These are phyloP conservation scores for Temnothorax curvispinosus DNA, from an alignment of 1,140 invertebrate genomes.

Conservation along the genomic window DNA sequence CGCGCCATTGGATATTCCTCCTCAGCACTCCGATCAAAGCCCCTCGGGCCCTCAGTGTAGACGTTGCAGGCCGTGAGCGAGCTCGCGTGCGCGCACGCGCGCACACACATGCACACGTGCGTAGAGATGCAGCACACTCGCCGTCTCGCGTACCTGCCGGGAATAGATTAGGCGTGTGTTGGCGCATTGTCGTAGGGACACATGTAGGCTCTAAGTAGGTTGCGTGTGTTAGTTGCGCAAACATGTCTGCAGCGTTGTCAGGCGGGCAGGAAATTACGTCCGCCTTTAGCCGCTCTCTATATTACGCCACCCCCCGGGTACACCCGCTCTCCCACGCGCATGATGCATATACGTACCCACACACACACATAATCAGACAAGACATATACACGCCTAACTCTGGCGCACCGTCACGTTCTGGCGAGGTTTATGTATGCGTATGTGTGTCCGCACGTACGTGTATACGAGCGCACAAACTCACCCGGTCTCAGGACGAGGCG, in stretches of 20 bases:
- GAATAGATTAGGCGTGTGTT: constrained; percentile 74
- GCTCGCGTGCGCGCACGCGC: constrained; percentile 2
- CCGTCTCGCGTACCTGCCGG: constrained; percentile 62
- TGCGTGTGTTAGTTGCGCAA: constrained; percentile 80
- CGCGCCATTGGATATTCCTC: constrained; percentile 29
- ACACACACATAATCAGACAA: not conserved
- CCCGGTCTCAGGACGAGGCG: constrained; percentile 60
- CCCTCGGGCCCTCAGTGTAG: constrained; percentile 66
- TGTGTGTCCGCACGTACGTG: not conserved
- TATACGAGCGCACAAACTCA: constrained; percentile 2
- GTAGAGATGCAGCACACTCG: not conserved
- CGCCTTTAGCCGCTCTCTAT: constrained; percentile 85
- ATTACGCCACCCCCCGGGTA: constrained; percentile 79
- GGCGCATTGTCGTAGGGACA: constrained; percentile 77
- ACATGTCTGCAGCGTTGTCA: constrained; percentile 85
- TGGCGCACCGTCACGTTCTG: constrained; percentile 13
- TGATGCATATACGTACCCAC: constrained; percentile 11
- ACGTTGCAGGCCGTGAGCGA: constrained; percentile 63
- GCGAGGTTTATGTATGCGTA: not conserved
- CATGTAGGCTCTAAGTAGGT: constrained; percentile 78
- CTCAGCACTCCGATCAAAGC: constrained; percentile 76
- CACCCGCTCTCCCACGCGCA: constrained; percentile 53
- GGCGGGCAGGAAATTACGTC: constrained; percentile 86
- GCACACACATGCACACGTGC: not conserved
- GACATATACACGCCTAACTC: not conserved